Evolutionary conservation across 2,113 vertebrate species (phyloP), one percentile per base, ranked within the genome.

Genomic region (Phalacrocorax brasilianus): DNA sequence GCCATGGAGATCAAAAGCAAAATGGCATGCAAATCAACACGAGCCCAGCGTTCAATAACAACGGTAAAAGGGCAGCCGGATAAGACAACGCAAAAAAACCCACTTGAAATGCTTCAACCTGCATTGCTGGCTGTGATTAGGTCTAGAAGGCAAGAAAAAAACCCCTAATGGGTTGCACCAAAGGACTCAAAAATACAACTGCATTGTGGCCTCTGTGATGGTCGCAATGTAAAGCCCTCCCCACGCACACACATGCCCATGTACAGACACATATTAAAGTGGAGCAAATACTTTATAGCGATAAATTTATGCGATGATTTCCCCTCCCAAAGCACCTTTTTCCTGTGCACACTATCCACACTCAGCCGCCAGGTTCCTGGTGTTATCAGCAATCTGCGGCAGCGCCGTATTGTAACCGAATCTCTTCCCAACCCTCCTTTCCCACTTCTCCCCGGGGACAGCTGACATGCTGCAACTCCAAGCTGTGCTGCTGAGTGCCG

Each of bases 1-100:
- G 97, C 98, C 91, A 98, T 98, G 98, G 98, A 96, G 96, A 98
- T 98, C 96, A 97, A 97, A 98, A 97, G 98, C 97, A 98, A 98
- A 98, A 96, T 95, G 97, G 96, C 98, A 97, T 98, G 98, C 98
- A 98, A 98, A 98, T 98, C 98, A 97, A 98, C 97, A 97, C 45
- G 59, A 95, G 97, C 94, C 94, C 45, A 12, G 90, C 78, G 71
- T 66, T 81, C 80, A 63, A 89, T 95, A 97, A 97, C 97, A 97
- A 93, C 97, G 56, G 89, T 83, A 94, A 96, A 96, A 97, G 95
- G 97, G 95, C 94, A 95, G 92, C 95, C 8, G 32, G 84, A 66
- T 79, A 79, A 52, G 61, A 78, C 5, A 16, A 93, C 7, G 22
- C 44, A 8, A 13, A 22, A 35, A 44, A 75, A 23, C 5, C 88